A percentile compares a stretch with the other conserved stretches of the same genome.
Evolutionary conservation across 1,140 invertebrate genomes (phyloP).

Genomic region (Danaus plexippus): DNA sequence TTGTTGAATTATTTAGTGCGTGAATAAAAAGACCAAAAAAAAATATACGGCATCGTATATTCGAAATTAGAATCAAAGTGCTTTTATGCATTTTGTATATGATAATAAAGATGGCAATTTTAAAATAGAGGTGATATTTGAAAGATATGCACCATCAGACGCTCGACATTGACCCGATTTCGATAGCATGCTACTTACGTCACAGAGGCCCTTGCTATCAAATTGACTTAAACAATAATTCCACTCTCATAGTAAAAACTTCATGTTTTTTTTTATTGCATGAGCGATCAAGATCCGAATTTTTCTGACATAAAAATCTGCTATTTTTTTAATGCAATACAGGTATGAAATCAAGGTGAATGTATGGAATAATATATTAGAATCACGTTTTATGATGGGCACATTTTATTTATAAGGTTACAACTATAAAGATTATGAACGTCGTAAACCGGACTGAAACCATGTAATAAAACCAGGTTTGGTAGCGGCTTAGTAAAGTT

Average conservation of each 20-base stretch:
- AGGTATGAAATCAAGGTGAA: too few relatives aligned
- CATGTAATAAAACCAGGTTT: conserved; percentile 11
- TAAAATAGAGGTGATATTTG: conserved; percentile 18
- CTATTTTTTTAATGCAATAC: too few relatives aligned
- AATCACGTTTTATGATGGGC: conserved; percentile 15
- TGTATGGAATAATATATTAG: too few relatives aligned
- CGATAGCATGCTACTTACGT: conserved; percentile 39
- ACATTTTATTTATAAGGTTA: conserved; percentile 15
- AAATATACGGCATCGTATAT: too few relatives aligned
- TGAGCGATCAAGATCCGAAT: too few relatives aligned
- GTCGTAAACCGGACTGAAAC: conserved; percentile 13
- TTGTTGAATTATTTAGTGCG: too few relatives aligned
- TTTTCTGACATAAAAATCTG: too few relatives aligned
- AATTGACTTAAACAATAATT: conserved; percentile 6
- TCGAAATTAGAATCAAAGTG: too few relatives aligned
- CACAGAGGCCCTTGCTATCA: conserved; percentile 23
- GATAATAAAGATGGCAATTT: conserved; percentile 10
- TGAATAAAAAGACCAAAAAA: too few relatives aligned
- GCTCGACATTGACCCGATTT: conserved; percentile 52
- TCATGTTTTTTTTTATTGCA: too few relatives aligned
- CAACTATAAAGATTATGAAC: conserved; percentile 14
- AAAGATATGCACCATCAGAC: conserved; percentile 35
- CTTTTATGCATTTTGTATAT: too few relatives aligned
- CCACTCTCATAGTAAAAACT: too few relatives aligned
- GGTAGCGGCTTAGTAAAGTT: conserved; percentile 10